Percentiles rank a stretch among this genome's conserved stretches.
These are phyloP conservation scores for Sphecodes monilicornis DNA, from an alignment of 2,888 invertebrate genomes.

Conservation along the genomic window DNA sequence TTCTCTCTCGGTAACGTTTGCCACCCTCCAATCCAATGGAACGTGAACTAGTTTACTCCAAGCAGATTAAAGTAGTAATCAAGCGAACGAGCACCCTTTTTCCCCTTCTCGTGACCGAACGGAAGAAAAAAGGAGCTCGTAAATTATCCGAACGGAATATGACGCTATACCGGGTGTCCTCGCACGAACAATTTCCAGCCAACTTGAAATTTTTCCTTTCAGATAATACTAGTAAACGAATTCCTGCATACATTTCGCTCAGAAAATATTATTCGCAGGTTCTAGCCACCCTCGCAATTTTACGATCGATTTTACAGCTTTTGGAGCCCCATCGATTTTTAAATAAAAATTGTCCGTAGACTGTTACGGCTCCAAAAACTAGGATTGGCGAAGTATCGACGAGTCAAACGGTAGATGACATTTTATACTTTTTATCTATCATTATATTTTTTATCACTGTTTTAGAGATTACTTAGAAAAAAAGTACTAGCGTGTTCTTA, in stretches of 20 bases:
- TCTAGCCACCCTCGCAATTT: neutral
- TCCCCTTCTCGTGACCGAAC: neutral
- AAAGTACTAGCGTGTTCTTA: too few species aligned
- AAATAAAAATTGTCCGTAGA: neutral
- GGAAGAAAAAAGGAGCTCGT: slow-evolving; percentile 48
- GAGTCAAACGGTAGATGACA: too few species aligned
- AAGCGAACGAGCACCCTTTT: neutral
- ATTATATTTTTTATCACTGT: too few species aligned
- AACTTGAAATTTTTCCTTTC: neutral
- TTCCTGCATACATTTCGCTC: neutral
- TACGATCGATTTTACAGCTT: neutral
- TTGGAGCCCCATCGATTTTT: neutral
- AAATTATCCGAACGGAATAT: slow-evolving; percentile 55
- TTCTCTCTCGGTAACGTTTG: slow-evolving; percentile 2
- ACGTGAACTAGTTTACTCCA: slow-evolving; percentile 20
- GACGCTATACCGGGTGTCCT: slow-evolving; percentile 21
- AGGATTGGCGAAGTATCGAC: too few species aligned
- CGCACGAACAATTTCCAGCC: neutral
- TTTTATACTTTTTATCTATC: too few species aligned
- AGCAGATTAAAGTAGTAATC: slow-evolving; percentile 25
- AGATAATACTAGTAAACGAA: neutral
- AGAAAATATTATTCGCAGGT: neutral
- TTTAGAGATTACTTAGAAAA: too few species aligned
- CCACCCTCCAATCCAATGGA: slow-evolving; percentile 6
- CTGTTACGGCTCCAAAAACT: too few species aligned